phyloP scores from a whole-genome alignment of 2,797 vertebrate species.

The Artibeus lituratus region DNA sequence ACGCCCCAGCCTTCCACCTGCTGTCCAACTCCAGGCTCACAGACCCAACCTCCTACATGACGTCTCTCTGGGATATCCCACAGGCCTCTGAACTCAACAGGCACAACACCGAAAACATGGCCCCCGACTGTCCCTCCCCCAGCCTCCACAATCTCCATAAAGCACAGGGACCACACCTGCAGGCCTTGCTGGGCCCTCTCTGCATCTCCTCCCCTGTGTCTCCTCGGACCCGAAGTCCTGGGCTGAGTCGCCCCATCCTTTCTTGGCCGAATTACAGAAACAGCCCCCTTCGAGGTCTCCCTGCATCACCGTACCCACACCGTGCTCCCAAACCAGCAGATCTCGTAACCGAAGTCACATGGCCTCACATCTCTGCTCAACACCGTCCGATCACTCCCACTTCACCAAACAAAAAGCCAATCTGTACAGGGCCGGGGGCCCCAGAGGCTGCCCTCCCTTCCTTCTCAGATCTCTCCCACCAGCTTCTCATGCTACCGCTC shows the following conservation, averaged over 20 bases:
- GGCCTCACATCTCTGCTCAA: not conserved
- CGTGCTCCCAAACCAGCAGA: not conserved
- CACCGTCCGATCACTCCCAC: rapidly evolving
- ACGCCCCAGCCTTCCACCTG: not conserved
- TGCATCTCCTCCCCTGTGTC: rapidly evolving
- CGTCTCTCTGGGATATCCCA: not conserved
- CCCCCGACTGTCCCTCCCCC: not conserved
- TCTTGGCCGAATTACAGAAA: not conserved
- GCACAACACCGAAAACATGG: no score
- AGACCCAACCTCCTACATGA: not conserved
- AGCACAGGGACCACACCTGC: no score
- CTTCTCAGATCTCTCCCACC: not conserved
- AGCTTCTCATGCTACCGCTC: not conserved
- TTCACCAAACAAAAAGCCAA: no score
- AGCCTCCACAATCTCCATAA: no score
- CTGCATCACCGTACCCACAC: rapidly evolving
- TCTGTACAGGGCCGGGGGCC: rapidly evolving
- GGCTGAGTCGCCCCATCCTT: rapidly evolving
- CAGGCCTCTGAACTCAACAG: not conserved
- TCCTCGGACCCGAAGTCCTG: not conserved
- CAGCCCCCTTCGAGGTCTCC: not conserved
- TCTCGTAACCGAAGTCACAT: not conserved
- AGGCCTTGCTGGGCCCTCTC: no score
- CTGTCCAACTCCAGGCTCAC: not conserved
- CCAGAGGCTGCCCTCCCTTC: rapidly evolving